A percentile compares a stretch with the other conserved stretches of the same genome.
Conservation (phyloP, 1,140 invertebrate genomes). For the Drosophila micromelanica region DNA sequence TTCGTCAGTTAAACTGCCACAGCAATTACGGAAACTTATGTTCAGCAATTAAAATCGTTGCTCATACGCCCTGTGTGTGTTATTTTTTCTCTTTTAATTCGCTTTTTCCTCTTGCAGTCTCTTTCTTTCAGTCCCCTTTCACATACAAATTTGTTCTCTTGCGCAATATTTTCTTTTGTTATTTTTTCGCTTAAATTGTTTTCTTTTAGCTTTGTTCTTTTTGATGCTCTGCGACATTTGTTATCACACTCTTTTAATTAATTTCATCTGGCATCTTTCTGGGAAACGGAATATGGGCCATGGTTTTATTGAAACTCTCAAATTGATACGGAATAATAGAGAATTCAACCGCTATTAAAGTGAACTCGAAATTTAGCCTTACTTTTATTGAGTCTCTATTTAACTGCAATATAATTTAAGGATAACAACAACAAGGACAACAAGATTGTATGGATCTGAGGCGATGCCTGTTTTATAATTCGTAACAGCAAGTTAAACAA, state of each 20-base stretch:
- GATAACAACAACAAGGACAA: neutral
- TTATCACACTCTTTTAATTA: conserved; percentile 52
- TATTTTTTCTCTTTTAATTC: conserved; percentile 34
- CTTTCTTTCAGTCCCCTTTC: conserved; percentile 19
- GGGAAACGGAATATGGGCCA: conserved; percentile 2
- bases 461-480: conserved; percentile 33
- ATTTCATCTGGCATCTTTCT: conserved; percentile 19
- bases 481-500: conserved; percentile 61
- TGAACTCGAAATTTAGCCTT: no score
- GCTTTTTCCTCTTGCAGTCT: conserved; percentile 2
- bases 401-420: neutral
- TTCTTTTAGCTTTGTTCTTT: conserved; percentile 22
- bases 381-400: no score
- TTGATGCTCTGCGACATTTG: conserved; percentile 42
- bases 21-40: conserved; percentile 74
- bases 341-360: no score
- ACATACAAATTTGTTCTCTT: conserved; percentile 39
- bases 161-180: conserved; percentile 28
- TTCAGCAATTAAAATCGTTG: conserved; percentile 72
- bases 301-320: conserved; percentile 11
- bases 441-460: neutral
- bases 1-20: conserved; percentile 48
- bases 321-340: conserved; percentile 11
- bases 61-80: conserved; percentile 71
- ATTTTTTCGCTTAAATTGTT: conserved; percentile 44